phyloP scores from a whole-genome alignment of 2,888 invertebrate genomes.

The Portevinia maculata region DNA sequence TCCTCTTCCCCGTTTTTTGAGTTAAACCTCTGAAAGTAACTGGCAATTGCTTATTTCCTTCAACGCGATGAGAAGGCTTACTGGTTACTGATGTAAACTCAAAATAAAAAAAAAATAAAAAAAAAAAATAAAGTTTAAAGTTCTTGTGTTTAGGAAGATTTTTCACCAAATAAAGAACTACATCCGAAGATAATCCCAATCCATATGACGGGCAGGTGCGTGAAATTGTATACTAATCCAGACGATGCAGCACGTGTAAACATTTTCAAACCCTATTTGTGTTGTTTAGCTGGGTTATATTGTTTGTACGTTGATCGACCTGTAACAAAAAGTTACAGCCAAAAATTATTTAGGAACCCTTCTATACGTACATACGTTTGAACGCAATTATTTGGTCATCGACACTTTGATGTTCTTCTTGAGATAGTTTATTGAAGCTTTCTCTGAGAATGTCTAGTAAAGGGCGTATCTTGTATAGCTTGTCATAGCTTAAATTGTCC shows the following conservation, averaged over 20 bases:
- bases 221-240: constrained; percentile 62
- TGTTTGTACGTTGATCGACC: constrained; percentile 65
- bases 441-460: constrained; percentile 8
- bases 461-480: too few relatives aligned
- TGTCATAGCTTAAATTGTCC: constrained; percentile 18
- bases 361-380: constrained; percentile 2
- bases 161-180: constrained; percentile 57
- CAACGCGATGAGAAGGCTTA: constrained; percentile 61
- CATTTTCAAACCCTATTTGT: constrained; percentile 68
- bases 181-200: constrained; percentile 64
- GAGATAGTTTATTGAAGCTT: constrained; percentile 14
- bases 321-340: constrained; percentile 37
- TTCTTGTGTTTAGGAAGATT: constrained; percentile 49
- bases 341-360: constrained; percentile 38
- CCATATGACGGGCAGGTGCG: constrained; percentile 60
- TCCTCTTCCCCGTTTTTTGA: constrained; percentile 65
- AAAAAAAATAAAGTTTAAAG: too few relatives aligned
- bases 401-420: constrained; percentile 31
- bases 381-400: constrained; percentile 23
- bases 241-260: constrained; percentile 62
- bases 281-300: constrained; percentile 60
- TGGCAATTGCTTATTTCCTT: constrained; percentile 68
- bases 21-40: constrained; percentile 57
- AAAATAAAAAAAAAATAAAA: constrained; percentile 69
- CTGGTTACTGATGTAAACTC: constrained; percentile 70